phyloP scores from a whole-genome alignment of 92 coral and sea anemone genomes.

The Epizoanthus scotinus region DNA sequence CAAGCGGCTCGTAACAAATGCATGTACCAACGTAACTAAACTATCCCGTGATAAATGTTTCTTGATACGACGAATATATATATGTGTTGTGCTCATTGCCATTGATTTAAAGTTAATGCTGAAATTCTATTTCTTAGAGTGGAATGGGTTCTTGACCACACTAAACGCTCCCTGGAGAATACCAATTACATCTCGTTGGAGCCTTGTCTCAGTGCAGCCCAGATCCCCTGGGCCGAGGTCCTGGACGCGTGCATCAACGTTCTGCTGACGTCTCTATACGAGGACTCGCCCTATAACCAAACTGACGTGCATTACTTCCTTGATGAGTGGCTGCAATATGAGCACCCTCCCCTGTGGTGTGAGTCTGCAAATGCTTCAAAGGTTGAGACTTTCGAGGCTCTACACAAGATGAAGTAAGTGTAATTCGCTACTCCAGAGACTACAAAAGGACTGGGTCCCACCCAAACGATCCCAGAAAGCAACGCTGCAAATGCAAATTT shows the following conservation, averaged over 20 bases:
- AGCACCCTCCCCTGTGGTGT: constrained; percentile 75
- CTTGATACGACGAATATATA: too few relatives aligned
- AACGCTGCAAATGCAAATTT: too few relatives aligned
- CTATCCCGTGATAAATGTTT: too few relatives aligned
- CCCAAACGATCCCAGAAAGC: too few relatives aligned
- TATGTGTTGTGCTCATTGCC: background rate
- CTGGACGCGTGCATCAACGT: constrained; percentile 83
- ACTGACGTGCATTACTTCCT: constrained; percentile 64
- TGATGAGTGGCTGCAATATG: constrained; percentile 62
- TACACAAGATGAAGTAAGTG: constrained; percentile 38
- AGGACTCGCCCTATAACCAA: constrained; percentile 56
- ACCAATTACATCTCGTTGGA: constrained; percentile 51
- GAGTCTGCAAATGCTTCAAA: constrained; percentile 57
- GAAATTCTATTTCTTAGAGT: constrained; percentile 48
- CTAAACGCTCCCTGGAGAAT: constrained; percentile 59
- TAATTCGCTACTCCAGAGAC: too few relatives aligned
- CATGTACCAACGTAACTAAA: too few relatives aligned
- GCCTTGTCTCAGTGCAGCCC: constrained; percentile 69
- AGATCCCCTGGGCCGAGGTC: constrained; percentile 95
- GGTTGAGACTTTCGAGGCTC: constrained; percentile 48
- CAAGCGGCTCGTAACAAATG: too few relatives aligned
- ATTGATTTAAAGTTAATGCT: background rate
- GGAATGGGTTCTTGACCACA: constrained; percentile 66
- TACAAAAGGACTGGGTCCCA: too few relatives aligned
- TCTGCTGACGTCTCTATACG: constrained; percentile 68